Percentiles rank a stretch among this genome's conserved stretches.
Evolutionary conservation across 2,113 vertebrate species (phyloP).

Genomic region (Oncorhynchus tshawytscha): DNA sequence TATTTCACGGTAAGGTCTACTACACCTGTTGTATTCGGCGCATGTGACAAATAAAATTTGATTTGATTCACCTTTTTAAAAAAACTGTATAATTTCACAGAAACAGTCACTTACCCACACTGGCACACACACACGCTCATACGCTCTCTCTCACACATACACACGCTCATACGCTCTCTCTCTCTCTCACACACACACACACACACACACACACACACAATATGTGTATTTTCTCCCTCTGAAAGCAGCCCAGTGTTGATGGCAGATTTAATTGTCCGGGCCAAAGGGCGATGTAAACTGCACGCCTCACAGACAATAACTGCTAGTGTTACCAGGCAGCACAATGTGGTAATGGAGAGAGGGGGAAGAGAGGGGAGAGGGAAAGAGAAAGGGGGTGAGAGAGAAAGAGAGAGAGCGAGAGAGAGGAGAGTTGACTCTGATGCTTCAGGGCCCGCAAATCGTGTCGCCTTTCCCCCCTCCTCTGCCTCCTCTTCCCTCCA

Average conservation of each 20-base stretch:
- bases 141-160: too few relatives aligned
- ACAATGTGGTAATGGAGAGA: constrained; percentile 61
- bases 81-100: neutral
- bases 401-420: too few relatives aligned
- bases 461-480: constrained; percentile 36
- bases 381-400: too few relatives aligned
- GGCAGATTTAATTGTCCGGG: constrained; percentile 63
- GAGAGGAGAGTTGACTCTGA: too few relatives aligned
- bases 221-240: neutral
- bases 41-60: too few relatives aligned
- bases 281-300: constrained; percentile 66
- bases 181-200: neutral
- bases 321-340: constrained; percentile 60
- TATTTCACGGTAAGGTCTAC: too few relatives aligned
- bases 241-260: constrained; percentile 46
- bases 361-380: neutral
- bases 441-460: constrained; percentile 43
- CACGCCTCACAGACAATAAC: constrained; percentile 61
- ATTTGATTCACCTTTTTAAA: neutral
- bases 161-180: too few relatives aligned
- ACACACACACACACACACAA: neutral
- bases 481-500: constrained; percentile 22
- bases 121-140: too few relatives aligned
- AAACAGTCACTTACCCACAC: neutral
- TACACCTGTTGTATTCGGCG: too few relatives aligned